These are phyloP conservation scores for Drosophila limbata DNA, from an alignment of 2,888 invertebrate genomes.

Conservation along the genomic window DNA sequence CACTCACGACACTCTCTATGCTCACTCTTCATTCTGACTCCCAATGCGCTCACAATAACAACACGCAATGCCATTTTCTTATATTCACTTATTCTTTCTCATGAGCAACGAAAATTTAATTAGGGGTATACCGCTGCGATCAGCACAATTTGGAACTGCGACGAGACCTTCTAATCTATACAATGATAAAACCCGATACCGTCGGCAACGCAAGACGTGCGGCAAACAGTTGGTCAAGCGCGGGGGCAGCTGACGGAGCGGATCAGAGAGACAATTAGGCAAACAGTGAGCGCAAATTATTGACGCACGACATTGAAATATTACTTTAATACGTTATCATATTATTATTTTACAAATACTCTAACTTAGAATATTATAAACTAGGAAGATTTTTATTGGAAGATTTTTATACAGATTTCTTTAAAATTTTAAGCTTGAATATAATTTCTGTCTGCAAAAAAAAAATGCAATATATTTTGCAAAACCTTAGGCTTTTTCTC, in stretches of 20 bases:
- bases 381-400: neutral
- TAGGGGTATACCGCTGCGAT: conserved; percentile 79
- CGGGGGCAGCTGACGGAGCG: conserved; percentile 39
- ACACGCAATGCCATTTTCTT: conserved; percentile 58
- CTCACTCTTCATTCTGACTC: conserved; percentile 7
- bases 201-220: conserved; percentile 38
- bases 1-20: conserved; percentile 10
- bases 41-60: conserved; percentile 5
- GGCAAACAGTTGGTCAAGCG: conserved; percentile 57
- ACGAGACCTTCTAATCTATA: conserved; percentile 76
- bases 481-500: too few relatives aligned
- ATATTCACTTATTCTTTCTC: conserved; percentile 36
- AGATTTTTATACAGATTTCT: too few relatives aligned
- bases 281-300: conserved; percentile 67
- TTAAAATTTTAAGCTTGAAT: too few relatives aligned
- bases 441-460: too few relatives aligned
- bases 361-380: neutral
- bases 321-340: conserved; percentile 39
- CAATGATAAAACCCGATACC: conserved; percentile 71
- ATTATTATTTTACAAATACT: conserved; percentile 33
- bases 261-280: conserved; percentile 61
- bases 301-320: conserved; percentile 65
- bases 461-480: too few relatives aligned
- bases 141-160: conserved; percentile 76
- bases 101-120: conserved; percentile 67